phyloP scores from a whole-genome alignment of 2,113 vertebrate species.

The Heliornis fulica region DNA sequence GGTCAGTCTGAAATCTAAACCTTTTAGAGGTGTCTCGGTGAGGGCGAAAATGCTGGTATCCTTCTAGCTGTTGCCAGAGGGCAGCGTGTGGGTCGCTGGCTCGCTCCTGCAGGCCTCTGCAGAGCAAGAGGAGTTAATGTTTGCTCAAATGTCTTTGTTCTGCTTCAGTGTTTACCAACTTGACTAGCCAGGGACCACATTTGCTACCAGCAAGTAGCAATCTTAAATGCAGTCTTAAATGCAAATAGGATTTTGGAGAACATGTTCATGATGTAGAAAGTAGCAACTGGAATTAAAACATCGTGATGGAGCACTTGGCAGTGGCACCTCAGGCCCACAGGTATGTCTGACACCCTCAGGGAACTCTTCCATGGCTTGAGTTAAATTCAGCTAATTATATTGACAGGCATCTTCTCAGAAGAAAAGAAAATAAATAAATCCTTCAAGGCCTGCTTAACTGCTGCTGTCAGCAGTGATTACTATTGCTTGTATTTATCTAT shows the following conservation, averaged over 20 bases:
- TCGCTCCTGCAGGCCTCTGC: neutral
- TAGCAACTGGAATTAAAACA: neutral
- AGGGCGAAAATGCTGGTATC: neutral
- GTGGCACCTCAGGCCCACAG: neutral
- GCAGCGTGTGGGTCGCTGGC: neutral
- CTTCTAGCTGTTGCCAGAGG: neutral
- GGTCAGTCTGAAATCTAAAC: neutral
- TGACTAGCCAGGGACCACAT: conserved; percentile 3
- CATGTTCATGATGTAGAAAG: neutral
- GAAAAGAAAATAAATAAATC: neutral
- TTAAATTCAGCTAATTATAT: neutral
- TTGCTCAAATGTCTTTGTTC: conserved; percentile 13
- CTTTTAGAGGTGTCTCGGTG: neutral
- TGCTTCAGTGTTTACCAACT: conserved; percentile 10
- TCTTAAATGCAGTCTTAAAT: neutral
- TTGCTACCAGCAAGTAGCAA: neutral
- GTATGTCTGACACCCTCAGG: neutral
- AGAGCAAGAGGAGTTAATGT: neutral
- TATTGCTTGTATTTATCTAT: neutral
- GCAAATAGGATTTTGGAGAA: neutral
- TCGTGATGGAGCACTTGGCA: conserved; percentile 24
- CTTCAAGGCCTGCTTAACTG: neutral
- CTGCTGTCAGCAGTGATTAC: neutral
- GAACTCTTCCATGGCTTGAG: neutral
- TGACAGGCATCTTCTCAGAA: neutral